Percentiles rank a stretch among this genome's conserved stretches.
Conservation (phyloP, 2,797 vertebrate genomes). For the Emydoidea blandingii region DNA sequence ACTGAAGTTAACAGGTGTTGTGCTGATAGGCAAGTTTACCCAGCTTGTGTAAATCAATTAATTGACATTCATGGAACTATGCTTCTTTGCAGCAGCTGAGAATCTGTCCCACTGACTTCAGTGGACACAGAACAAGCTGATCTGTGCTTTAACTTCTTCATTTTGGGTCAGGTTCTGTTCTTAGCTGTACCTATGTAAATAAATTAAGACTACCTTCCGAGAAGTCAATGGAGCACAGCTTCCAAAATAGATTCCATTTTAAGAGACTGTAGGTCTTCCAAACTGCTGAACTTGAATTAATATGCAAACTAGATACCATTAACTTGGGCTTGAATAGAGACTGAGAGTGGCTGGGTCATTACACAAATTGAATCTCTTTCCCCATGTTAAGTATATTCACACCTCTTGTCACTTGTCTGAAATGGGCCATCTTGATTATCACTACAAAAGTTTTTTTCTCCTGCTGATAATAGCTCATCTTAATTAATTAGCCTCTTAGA, state of each 20-base stretch:
- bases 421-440: no score
- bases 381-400: no score
- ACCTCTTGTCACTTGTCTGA: no score
- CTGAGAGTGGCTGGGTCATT: no score
- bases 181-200: neutral
- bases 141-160: accelerated
- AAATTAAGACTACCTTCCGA: neutral
- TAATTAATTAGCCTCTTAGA: no score
- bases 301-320: no score
- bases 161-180: neutral
- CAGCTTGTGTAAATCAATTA: neutral
- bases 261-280: neutral
- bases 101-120: accelerated
- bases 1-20: neutral
- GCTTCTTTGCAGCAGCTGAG: neutral
- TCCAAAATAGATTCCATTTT: neutral
- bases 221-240: neutral
- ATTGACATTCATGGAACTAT: neutral
- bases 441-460: no score
- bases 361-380: no score
- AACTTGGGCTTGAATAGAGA: no score
- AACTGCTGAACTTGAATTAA: no score
- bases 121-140: no score
- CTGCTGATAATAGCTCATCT: no score
- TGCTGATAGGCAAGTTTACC: neutral